A percentile compares a stretch with the other conserved stretches of the same genome.
These are phyloP conservation scores for Siniperca scherzeri DNA, from an alignment of 2,797 vertebrate species.

Conservation along the genomic window DNA sequence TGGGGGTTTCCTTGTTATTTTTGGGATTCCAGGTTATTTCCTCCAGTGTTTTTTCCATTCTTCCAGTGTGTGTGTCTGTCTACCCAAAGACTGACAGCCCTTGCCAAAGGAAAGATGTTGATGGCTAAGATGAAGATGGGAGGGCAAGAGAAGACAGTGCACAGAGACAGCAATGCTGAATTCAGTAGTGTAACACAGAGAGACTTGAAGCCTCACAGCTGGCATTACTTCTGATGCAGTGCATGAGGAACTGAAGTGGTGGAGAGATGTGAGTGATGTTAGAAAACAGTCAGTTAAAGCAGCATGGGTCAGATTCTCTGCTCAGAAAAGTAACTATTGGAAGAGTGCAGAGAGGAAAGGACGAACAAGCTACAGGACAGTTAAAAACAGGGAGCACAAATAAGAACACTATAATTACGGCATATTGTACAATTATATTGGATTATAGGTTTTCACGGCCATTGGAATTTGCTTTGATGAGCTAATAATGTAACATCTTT, in stretches of 20 bases:
- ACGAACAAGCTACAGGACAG: slow-evolving; percentile 5
- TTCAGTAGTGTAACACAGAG: slow-evolving; percentile 35
- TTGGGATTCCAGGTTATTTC: slow-evolving; percentile 51
- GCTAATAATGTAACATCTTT: slow-evolving; percentile 11
- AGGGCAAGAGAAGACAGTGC: slow-evolving; percentile 46
- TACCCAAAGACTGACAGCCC: slow-evolving; percentile 79
- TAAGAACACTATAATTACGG: slow-evolving; percentile 38
- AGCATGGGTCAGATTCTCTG: slow-evolving; percentile 51
- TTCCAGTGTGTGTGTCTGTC: slow-evolving; percentile 38
- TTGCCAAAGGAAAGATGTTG: slow-evolving; percentile 75
- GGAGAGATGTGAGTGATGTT: slow-evolving; percentile 41
- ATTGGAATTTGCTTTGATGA: slow-evolving; percentile 41
- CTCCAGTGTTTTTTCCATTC: slow-evolving; percentile 35
- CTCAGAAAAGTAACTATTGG: slow-evolving; percentile 51
- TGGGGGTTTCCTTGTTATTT: slow-evolving; percentile 43
- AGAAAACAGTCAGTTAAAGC: slow-evolving; percentile 61
- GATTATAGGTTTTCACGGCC: slow-evolving; percentile 30
- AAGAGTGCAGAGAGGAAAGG: slow-evolving; percentile 58
- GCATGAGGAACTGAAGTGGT: slow-evolving; percentile 42
- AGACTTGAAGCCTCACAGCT: slow-evolving; percentile 24
- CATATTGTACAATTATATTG: slow-evolving; percentile 1
- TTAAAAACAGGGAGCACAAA: slow-evolving; percentile 47
- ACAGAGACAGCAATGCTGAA: slow-evolving; percentile 32
- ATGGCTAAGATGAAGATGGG: slow-evolving; percentile 65
- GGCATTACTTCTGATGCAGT: slow-evolving; percentile 24